Evolutionary conservation across 2,888 invertebrate species (phyloP).

Genomic region (Sphinx pinastri): DNA sequence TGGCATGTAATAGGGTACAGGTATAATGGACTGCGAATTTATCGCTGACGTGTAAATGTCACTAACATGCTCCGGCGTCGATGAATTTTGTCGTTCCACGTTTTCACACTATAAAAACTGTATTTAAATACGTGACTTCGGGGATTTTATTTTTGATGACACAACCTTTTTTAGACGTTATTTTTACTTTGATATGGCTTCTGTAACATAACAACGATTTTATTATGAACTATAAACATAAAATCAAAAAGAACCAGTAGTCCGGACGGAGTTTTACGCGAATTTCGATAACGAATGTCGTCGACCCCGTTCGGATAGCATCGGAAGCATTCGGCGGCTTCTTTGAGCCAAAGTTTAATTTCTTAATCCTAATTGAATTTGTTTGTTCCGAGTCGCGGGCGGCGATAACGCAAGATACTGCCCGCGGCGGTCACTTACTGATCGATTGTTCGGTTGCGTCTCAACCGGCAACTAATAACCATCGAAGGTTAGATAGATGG

Average conservation of each 20-base stretch:
- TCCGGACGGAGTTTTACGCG: conserved; percentile 51
- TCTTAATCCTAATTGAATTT: conserved; percentile 83
- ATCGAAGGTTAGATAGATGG: conserved; percentile 64
- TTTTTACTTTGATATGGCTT: conserved; percentile 14
- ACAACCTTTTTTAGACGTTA: conserved; percentile 19
- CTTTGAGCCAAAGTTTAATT: conserved; percentile 74
- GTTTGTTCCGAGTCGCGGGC: conserved; percentile 68
- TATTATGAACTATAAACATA: conserved; percentile 33
- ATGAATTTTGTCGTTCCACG: conserved; percentile 32
- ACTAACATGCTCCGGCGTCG: conserved; percentile 37
- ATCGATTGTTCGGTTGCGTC: conserved; percentile 57
- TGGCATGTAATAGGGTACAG: neutral
- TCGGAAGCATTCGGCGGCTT: conserved; percentile 65
- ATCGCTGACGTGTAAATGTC: conserved; percentile 26
- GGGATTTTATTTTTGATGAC: conserved; percentile 14
- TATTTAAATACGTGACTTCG: conserved; percentile 43
- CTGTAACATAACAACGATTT: neutral
- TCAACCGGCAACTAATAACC: conserved; percentile 52
- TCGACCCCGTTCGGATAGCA: conserved; percentile 60
- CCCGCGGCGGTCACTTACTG: conserved; percentile 52
- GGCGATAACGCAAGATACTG: conserved; percentile 65
- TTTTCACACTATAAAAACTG: conserved; percentile 56
- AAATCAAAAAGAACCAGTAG: conserved; percentile 48
- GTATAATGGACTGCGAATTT: conserved; percentile 8
- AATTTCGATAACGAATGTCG: conserved; percentile 61